Base-by-base conservation (phyloP, 2,113 vertebrate genomes). In the Chrysochloris asiatica region DNA sequence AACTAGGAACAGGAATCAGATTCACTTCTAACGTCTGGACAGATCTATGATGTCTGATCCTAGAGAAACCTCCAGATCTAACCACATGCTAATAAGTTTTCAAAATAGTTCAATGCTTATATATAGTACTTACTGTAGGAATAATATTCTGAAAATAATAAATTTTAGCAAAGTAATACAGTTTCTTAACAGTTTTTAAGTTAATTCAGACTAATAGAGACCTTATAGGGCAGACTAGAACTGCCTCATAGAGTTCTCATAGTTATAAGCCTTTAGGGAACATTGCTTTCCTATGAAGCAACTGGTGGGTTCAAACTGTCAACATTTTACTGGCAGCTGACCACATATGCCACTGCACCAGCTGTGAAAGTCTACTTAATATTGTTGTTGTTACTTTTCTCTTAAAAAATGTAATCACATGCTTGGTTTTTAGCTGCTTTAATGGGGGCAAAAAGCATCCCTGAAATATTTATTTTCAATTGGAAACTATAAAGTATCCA, bases 401-500 rank as follows among this genome's bases (percentile, higher is more conserved):
- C 26, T 67, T 54, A 88, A 89, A 81, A 92, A 89, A 93, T 89
- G 21, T 59, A 88, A 84, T 75, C 59, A 59, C 56, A 83, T 76
- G 79, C 38, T 91, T 89, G 59, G 38, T 77, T 90, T 94, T 89
- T 71, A 89, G 69, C 83, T 90, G 30, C 83, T 96, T 86, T 52
- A 61, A 61, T 94, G 24, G 7, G 54, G 54, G 54, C 4, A 56
- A 56, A 56, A 95, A 76, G 41, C 79, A 84, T 4, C 14, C 41
- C 38, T 90, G 17, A 96, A 88, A 16, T 76, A 89, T 93, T 93
- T 94, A 43, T 95, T 24, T 93, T 97, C 69, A 89, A 8, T 28
- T 52, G 92, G 28, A 88, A 93, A 38, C 28, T 38, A 90, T 92
- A 89, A 95, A 41, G 48, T 61, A 79, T 45, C 41, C 22, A 45